phyloP scores from a whole-genome alignment of 2,797 vertebrate species.

The Urophycis tenuis region DNA sequence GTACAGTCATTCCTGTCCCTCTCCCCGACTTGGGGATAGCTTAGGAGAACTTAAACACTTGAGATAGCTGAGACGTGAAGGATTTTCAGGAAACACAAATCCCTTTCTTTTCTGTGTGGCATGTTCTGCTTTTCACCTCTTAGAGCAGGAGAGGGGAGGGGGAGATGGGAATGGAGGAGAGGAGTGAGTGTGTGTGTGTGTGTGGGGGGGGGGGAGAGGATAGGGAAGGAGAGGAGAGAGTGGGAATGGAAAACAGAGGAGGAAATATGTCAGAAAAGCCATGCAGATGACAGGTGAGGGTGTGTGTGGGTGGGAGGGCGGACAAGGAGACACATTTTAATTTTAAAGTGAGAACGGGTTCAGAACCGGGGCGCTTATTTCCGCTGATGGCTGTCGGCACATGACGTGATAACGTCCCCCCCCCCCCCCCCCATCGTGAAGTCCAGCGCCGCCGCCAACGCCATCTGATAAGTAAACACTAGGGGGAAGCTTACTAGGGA shows the following conservation, averaged over 20 bases:
- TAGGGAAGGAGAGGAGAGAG: not conserved
- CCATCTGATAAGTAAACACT: not conserved
- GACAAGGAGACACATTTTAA: conserved; percentile 8
- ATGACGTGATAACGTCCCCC: not conserved
- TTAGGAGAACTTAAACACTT: conserved; percentile 52
- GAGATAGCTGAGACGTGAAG: conserved; percentile 49
- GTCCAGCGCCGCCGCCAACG: not conserved
- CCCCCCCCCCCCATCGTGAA: not conserved
- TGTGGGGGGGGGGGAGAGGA: not conserved
- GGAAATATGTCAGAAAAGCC: not conserved
- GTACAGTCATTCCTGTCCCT: conserved; percentile 33
- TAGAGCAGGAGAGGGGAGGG: conserved; percentile 10
- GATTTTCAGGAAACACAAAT: conserved; percentile 54
- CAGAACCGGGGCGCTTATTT: not conserved
- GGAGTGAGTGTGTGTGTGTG: too few species aligned
- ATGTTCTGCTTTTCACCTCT: conserved; percentile 23
- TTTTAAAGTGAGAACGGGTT: conserved; percentile 1
- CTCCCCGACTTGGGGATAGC: conserved; percentile 35
- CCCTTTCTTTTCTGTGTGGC: conserved; percentile 36
- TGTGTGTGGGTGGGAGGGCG: not conserved
- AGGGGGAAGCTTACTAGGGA: not conserved
- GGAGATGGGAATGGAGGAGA: not conserved
- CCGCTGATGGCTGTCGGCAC: not conserved
- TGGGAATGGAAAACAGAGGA: not conserved
- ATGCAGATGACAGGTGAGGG: not conserved